Conservation (phyloP, 2,797 vertebrate genomes). For the Xenopus petersii region DNA sequence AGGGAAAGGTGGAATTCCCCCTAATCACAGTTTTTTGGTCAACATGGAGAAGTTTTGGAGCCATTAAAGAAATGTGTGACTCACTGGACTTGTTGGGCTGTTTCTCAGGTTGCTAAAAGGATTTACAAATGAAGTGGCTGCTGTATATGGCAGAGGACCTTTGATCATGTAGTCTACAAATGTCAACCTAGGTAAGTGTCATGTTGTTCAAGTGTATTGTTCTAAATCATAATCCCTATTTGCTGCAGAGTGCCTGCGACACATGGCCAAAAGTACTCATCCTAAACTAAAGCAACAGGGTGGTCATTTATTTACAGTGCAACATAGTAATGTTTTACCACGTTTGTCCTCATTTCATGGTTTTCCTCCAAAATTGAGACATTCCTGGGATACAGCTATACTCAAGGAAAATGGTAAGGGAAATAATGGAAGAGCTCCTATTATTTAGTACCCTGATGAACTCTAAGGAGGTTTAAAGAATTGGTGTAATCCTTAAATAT, state of each 20-base stretch:
- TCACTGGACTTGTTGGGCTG: constrained; percentile 27
- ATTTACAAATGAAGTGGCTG: constrained; percentile 36
- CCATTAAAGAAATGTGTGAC: constrained; percentile 33
- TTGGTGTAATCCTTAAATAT: no score
- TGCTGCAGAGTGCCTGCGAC: constrained; percentile 10
- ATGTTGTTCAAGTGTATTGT: constrained; percentile 24
- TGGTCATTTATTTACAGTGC: neutral
- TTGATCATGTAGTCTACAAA: constrained; percentile 43
- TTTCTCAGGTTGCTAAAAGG: constrained; percentile 30
- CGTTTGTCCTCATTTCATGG: no score
- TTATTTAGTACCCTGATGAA: no score
- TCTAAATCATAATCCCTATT: constrained; percentile 1
- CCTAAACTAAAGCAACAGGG: neutral
- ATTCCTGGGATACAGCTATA: no score
- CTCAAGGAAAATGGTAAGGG: no score
- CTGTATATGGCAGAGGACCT: constrained; percentile 26
- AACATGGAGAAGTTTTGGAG: constrained; percentile 37
- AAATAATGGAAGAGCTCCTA: no score
- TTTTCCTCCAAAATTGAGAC: no score
- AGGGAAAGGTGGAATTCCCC: constrained; percentile 6
- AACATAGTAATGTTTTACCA: neutral
- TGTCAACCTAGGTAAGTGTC: constrained; percentile 45
- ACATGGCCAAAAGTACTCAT: neutral
- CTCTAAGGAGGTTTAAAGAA: no score
- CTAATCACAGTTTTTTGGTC: neutral